phyloP scores from a whole-genome alignment of 2,888 invertebrate species.

The Philereme vetulata region DNA sequence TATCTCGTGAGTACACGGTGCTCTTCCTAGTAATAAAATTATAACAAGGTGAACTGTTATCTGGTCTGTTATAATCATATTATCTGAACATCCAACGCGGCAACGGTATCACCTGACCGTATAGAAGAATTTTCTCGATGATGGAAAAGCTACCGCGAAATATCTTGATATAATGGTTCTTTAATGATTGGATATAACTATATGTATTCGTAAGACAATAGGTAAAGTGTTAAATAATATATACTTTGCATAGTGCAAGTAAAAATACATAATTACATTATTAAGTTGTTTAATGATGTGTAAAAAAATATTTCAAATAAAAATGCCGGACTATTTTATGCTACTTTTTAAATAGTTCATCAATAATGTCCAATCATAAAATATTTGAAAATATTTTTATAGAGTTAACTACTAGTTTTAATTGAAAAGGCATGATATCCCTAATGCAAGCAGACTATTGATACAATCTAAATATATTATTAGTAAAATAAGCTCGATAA shows the following conservation, averaged over 20 bases:
- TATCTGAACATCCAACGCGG: constrained; percentile 38
- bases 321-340: too few species aligned
- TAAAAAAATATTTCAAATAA: too few species aligned
- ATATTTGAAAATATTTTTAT: too few species aligned
- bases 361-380: too few species aligned
- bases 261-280: too few species aligned
- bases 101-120: constrained; percentile 46
- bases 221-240: too few species aligned
- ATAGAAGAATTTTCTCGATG: constrained; percentile 29
- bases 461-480: background rate
- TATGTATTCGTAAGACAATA: too few species aligned
- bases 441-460: background rate
- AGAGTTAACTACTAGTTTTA: background rate
- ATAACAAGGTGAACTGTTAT: constrained; percentile 46
- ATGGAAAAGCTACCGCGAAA: constrained; percentile 23
- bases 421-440: background rate
- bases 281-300: too few species aligned
- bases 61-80: constrained; percentile 47
- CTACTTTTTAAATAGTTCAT: too few species aligned
- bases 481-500: constrained; percentile 11
- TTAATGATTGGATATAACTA: too few species aligned
- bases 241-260: too few species aligned
- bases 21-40: constrained; percentile 24
- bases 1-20: background rate
- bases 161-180: constrained; percentile 5